Base-by-base conservation (phyloP, 1,140 invertebrate species). In the Spodoptera frugiperda region DNA sequence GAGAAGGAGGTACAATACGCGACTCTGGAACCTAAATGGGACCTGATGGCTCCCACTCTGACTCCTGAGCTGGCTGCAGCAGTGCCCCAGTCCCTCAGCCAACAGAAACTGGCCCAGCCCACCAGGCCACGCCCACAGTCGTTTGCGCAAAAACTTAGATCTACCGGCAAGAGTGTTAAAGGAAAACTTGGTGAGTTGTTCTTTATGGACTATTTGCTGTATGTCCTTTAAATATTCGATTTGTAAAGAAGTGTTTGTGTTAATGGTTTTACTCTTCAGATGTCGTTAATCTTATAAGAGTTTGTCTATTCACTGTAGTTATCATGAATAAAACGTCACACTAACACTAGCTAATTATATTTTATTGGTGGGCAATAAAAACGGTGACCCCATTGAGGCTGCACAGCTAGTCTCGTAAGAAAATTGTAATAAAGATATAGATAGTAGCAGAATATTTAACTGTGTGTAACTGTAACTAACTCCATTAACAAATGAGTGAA, bases 111-210 rank as follows among this genome's bases (percentile, higher is more conserved):
- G 95, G 48, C 61, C 96, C 2, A 95, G 95, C n/a, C 95, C 96
- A 0, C 96, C 11, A 96, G 97, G 0, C 79, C 87, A 0, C 92
- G 97, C 12, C 97, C 97, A 3, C 97, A 98, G 89, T 98, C 97
- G 84, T 98, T 98, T 91, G 97, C 97, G 1, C 97, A 98, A 89
- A 97, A 98, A 83, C 93, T 98, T 46, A 94, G 97, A 3, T 97
- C 97, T 11, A 98, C 97, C 1, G 96, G 97, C 1, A 97, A 97
- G 93, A 97, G 96, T 71, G 97, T 97, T 0, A 97, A 97, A 89
- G 97, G 96, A 65, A 95, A 94, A 81, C 83, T 95, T 30, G 94
- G 94, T 95, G 82, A 75, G 72, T 30, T 25, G 3, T 57, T 3
- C 12, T 57, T 6, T 15, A 30, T 15, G 12, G 9, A 33, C 8